These are phyloP conservation scores for Dinoponera quadriceps DNA, from an alignment of 1,140 invertebrate genomes.

Conservation along the genomic window DNA sequence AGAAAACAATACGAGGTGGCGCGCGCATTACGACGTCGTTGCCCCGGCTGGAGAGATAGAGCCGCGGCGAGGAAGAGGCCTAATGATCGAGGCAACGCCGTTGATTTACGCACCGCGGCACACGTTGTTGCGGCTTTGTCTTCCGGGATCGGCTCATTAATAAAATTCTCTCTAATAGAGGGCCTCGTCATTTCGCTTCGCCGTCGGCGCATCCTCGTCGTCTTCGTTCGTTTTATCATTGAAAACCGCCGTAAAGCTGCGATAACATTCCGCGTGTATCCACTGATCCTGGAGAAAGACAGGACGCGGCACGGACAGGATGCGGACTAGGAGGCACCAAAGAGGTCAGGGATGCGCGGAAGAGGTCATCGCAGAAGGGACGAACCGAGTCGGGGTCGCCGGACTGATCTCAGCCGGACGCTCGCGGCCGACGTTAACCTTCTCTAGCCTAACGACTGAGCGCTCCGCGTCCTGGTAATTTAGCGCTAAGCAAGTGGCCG, in stretches of 20 bases:
- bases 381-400: not conserved
- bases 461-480: no score
- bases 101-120: slow-evolving; percentile 76
- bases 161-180: slow-evolving; percentile 76
- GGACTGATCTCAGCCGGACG: not conserved
- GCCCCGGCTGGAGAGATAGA: not conserved
- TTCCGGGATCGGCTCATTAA: slow-evolving; percentile 80
- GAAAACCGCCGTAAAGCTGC: slow-evolving; percentile 75
- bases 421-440: not conserved
- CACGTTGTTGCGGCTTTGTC: slow-evolving; percentile 72
- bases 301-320: not conserved
- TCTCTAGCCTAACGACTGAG: not conserved
- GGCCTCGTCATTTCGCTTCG: slow-evolving; percentile 68
- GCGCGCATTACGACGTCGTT: slow-evolving; percentile 40
- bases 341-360: not conserved
- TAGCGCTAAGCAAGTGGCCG: no score
- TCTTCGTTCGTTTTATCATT: slow-evolving; percentile 75
- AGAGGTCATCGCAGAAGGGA: slow-evolving; percentile 40
- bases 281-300: slow-evolving; percentile 7
- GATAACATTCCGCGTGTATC: slow-evolving; percentile 59
- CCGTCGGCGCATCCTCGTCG: not conserved
- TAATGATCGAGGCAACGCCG: slow-evolving; percentile 69
- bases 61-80: slow-evolving; percentile 29
- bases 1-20: slow-evolving; percentile 39
- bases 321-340: not conserved